Base-by-base conservation (phyloP, 2,888 invertebrate genomes). In the Eupithecia subumbrata region DNA sequence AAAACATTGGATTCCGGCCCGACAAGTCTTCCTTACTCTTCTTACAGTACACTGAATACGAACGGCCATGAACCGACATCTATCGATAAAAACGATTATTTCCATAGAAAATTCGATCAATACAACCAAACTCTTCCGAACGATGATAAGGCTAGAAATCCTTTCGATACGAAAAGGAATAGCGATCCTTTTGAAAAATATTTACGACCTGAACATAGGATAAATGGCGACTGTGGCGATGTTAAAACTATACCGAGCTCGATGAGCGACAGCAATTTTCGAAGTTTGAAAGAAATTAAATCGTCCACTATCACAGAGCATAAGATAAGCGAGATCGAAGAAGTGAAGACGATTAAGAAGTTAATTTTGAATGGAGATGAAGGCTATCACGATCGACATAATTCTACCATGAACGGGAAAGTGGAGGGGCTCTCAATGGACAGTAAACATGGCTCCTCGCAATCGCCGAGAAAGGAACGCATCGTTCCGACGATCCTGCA, bases 281-380 rank as follows among this genome's bases (percentile, higher is more conserved):
- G 86, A 74, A 86, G 88, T 72, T 90, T 88, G 40, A 91, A 93
- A 80, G 92, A 93, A 86, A 87, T 91, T 66, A 91, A 92, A 78
- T 89, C 90, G 75, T 91, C 93, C 3, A 90, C 89, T 8, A 87
- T 95, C 77, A 93, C 91, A 22, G 95, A 95, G 82, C 91, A 92
- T 78, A 90, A 92, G 83, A 88, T 93, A 79, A 94, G 86, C 80
- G 91, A 95, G 87, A 85, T 90, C 12, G 93, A 95, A 86, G 94
- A 95, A 89, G 89, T 95, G 48, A 94, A 92, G 78, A 95, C 95
- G n/a, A 91, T 92, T 78, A 94, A 93, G 84, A 95, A 92, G 85
- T 87, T 94, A 74, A 83, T 92, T 45, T 82, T 95, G 5, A 95
- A 95, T 81, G 95, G 93, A 56, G 88, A 90, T 43, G 86, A 85